These are phyloP conservation scores for Strigops habroptila DNA, from an alignment of 2,113 vertebrate genomes.

Conservation along the genomic window DNA sequence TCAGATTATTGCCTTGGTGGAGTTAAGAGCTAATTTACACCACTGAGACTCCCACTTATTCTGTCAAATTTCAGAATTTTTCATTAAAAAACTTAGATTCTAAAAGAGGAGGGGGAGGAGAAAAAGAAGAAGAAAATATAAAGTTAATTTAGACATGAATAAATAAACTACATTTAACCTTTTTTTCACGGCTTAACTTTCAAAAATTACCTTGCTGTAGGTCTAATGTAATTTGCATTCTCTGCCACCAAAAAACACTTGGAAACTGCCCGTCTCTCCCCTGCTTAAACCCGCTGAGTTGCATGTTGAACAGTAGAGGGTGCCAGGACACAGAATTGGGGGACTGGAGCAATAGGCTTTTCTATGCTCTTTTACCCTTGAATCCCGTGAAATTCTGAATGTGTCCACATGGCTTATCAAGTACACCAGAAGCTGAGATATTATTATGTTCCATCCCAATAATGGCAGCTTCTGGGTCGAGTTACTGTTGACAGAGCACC, in stretches of 20 bases:
- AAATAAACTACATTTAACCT: not conserved
- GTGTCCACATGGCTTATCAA: not conserved
- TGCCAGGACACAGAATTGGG: accelerated
- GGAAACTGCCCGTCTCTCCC: not conserved
- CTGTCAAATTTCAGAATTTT: not conserved
- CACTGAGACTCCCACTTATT: not conserved
- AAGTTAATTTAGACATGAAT: not conserved
- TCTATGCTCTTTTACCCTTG: not conserved
- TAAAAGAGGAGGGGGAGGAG: not conserved
- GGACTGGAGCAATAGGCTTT: not conserved
- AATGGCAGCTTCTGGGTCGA: not conserved
- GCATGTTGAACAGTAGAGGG: not conserved
- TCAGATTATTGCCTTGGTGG: not conserved
- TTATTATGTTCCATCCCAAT: not conserved
- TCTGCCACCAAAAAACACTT: not conserved
- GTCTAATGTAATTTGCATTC: not conserved
- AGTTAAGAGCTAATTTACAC: not conserved
- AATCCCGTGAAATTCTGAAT: not conserved
- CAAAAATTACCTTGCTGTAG: not conserved
- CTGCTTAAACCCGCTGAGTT: not conserved
- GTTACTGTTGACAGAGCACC: not conserved
- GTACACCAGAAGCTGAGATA: not conserved
- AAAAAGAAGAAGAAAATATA: not conserved
- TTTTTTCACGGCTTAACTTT: not conserved
- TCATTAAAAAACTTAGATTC: not conserved